phyloP scores from a whole-genome alignment of 2,888 invertebrate genomes.

The Apamea sordens region DNA sequence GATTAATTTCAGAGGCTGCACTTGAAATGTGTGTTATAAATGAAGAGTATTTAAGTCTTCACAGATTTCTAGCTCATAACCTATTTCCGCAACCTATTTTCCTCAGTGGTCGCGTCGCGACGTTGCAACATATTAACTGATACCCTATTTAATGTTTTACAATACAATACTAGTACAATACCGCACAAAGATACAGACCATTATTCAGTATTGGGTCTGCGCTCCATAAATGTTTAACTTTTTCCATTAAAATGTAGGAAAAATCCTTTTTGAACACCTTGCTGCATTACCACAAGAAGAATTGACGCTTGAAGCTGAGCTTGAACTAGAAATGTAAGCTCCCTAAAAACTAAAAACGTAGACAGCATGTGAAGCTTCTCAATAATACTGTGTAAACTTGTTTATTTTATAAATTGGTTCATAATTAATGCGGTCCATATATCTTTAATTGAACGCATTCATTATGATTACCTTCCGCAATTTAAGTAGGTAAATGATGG shows the following conservation, averaged over 20 bases:
- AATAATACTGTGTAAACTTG: neutral
- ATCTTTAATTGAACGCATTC: neutral
- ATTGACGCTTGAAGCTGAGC: neutral
- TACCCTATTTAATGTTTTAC: constrained; percentile 36
- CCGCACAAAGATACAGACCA: constrained; percentile 1
- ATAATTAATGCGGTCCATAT: neutral
- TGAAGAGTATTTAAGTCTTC: neutral
- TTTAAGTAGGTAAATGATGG: neutral
- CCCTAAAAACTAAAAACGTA: neutral
- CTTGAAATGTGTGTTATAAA: neutral
- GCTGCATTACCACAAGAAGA: neutral
- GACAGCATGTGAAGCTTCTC: neutral
- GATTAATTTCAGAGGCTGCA: neutral
- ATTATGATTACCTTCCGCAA: neutral
- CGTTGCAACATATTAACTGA: constrained; percentile 40
- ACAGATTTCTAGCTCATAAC: constrained; percentile 45
- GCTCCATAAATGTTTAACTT: neutral
- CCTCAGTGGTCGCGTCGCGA: constrained; percentile 15
- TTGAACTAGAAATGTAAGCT: neutral
- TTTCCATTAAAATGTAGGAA: neutral
- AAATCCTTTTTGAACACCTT: neutral
- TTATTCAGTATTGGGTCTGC: neutral
- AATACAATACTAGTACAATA: constrained; percentile 20
- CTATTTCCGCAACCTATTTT: constrained; percentile 56
- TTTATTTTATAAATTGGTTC: neutral